phyloP scores from a whole-genome alignment of 2,888 invertebrate species.

The Sphinx pinastri region DNA sequence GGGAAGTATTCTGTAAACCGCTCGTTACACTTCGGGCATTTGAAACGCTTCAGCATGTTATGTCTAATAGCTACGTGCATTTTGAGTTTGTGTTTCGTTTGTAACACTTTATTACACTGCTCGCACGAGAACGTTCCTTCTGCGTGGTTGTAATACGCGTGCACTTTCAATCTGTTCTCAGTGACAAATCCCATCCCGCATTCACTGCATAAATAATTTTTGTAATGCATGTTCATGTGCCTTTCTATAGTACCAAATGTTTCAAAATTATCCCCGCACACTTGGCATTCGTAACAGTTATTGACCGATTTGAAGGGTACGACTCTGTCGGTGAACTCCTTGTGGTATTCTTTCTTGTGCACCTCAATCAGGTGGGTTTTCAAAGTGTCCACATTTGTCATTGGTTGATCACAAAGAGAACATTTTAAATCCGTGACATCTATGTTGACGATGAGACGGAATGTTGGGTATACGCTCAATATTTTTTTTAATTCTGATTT shows the following conservation, averaged over 20 bases:
- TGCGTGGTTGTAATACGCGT: slow-evolving; percentile 36
- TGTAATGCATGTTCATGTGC: slow-evolving; percentile 74
- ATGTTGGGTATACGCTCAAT: slow-evolving; percentile 41
- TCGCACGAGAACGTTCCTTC: slow-evolving; percentile 12
- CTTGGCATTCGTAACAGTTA: slow-evolving; percentile 45
- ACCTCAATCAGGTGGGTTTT: slow-evolving; percentile 42
- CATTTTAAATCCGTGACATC: slow-evolving; percentile 52
- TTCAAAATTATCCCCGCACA: slow-evolving; percentile 67
- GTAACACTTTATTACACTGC: slow-evolving; percentile 19
- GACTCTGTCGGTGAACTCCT: slow-evolving; percentile 43
- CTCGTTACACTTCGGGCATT: slow-evolving; percentile 49
- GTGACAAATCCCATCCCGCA: slow-evolving; percentile 60
- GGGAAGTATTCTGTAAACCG: slow-evolving; percentile 37
- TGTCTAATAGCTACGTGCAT: slow-evolving; percentile 15
- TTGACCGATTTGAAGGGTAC: slow-evolving; percentile 48
- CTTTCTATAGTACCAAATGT: slow-evolving; percentile 72
- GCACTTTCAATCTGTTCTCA: slow-evolving; percentile 59
- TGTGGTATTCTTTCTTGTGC: slow-evolving; percentile 46
- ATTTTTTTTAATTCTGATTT: slow-evolving; percentile 38
- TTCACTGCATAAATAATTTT: slow-evolving; percentile 43
- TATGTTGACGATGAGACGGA: slow-evolving; percentile 47
- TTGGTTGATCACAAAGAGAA: slow-evolving; percentile 40
- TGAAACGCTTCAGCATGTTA: slow-evolving; percentile 30
- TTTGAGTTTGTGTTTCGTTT: slow-evolving; percentile 16
- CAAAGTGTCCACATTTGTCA: slow-evolving; percentile 42